phyloP scores from a whole-genome alignment of 1,140 invertebrate species.

The Temnothorax curvispinosus region DNA sequence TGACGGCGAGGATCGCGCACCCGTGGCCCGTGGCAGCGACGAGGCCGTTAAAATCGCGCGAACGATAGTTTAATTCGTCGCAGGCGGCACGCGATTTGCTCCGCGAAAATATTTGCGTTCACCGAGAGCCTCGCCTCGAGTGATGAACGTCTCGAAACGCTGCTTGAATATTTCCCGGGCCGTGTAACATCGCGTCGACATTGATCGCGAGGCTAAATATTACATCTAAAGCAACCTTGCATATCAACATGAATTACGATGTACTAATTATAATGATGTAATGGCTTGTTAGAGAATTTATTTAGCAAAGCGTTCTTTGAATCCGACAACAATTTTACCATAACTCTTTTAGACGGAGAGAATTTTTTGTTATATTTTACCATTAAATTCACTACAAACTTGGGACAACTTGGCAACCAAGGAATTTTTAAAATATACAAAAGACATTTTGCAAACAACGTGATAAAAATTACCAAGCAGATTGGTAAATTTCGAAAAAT shows the following conservation, averaged over 20 bases:
- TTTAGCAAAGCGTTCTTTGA: background rate
- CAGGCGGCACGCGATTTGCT: background rate
- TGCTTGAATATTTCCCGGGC: background rate
- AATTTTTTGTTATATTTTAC: too few species aligned
- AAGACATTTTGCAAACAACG: too few species aligned
- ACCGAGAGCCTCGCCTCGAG: background rate
- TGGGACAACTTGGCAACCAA: too few species aligned
- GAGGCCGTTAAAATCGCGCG: slow-evolving; percentile 16
- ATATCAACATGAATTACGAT: background rate
- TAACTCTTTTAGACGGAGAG: background rate
- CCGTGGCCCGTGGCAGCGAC: background rate
- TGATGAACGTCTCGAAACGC: background rate
- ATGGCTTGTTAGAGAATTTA: background rate
- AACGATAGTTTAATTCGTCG: slow-evolving; percentile 14
- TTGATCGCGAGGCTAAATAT: background rate
- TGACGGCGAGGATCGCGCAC: background rate
- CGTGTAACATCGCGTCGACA: background rate
- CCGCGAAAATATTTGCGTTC: slow-evolving; percentile 34
- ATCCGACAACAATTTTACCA: background rate
- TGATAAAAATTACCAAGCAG: too few species aligned
- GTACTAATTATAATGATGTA: background rate
- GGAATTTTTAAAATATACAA: too few species aligned
- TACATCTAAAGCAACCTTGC: background rate
- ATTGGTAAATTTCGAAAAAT: too few species aligned
- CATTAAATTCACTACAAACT: too few species aligned